phyloP scores from a whole-genome alignment of 2,888 invertebrate genomes.

The Alitta virens region DNA sequence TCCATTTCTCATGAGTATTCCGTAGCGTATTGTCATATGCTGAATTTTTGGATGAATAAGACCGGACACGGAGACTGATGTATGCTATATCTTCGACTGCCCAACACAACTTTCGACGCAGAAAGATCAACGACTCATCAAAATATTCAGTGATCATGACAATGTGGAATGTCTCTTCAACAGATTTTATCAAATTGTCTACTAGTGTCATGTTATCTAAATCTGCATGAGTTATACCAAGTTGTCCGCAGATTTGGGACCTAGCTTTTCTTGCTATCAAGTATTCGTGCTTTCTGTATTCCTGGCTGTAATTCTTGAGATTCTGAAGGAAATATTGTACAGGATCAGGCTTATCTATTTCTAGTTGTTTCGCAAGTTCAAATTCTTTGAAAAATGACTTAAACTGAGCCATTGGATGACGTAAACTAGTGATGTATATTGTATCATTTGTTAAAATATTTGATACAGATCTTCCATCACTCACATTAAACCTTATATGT shows the following conservation, averaged over 20 bases:
- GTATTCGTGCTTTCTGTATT: too few relatives aligned
- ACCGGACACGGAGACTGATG: neutral
- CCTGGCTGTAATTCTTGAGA: too few relatives aligned
- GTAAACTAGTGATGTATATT: neutral
- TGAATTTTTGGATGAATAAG: too few relatives aligned
- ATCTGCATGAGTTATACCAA: too few relatives aligned
- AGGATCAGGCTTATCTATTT: neutral
- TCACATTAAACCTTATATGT: neutral
- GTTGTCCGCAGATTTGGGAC: too few relatives aligned
- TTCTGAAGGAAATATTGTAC: neutral
- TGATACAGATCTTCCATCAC: neutral
- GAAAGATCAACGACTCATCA: neutral
- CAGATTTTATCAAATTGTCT: neutral
- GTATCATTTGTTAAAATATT: neutral
- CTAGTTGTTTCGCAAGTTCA: neutral
- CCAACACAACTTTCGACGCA: neutral
- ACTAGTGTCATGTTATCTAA: neutral
- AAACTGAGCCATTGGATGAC: neutral
- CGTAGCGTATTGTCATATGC: neutral
- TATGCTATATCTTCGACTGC: neutral
- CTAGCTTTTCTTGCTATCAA: too few relatives aligned
- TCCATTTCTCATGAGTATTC: neutral
- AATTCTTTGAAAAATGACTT: neutral
- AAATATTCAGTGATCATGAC: neutral
- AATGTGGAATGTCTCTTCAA: neutral